Percentiles rank a stretch among this genome's conserved stretches.
Evolutionary conservation across 2,888 invertebrate species (phyloP).

Genomic region (Papilio gigon): DNA sequence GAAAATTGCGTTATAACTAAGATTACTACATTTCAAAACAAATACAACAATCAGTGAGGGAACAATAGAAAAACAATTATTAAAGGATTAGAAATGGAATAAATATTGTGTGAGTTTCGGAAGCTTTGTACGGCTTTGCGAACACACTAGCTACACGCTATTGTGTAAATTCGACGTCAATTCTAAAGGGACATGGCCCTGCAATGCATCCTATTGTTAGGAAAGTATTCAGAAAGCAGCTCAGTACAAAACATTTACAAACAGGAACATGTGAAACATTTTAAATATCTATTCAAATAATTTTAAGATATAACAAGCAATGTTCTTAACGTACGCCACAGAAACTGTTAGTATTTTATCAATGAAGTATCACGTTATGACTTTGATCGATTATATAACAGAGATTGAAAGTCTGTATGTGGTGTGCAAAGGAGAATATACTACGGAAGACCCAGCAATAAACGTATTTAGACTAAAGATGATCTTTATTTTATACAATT

Average conservation of each 20-base stretch:
- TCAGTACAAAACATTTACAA: conserved; percentile 20
- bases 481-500: too few relatives aligned
- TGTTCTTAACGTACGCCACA: neutral
- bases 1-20: too few relatives aligned
- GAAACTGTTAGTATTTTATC: too few relatives aligned
- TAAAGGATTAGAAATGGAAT: conserved; percentile 22
- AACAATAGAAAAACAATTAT: neutral
- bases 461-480: too few relatives aligned
- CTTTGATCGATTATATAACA: neutral
- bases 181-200: conserved; percentile 26
- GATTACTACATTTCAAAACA: neutral
- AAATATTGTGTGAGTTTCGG: conserved; percentile 13
- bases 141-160: conserved; percentile 4
- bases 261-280: neutral
- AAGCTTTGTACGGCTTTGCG: neutral
- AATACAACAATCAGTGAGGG: neutral
- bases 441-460: too few relatives aligned
- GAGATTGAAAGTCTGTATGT: neutral
- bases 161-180: conserved; percentile 23
- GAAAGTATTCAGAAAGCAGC: conserved; percentile 26
- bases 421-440: too few relatives aligned
- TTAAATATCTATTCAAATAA: neutral
- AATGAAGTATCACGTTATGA: neutral
- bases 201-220: conserved; percentile 11
- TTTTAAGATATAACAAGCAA: neutral